Evolutionary conservation across 1,140 invertebrate species (phyloP).

Genomic region (Galleria mellonella): DNA sequence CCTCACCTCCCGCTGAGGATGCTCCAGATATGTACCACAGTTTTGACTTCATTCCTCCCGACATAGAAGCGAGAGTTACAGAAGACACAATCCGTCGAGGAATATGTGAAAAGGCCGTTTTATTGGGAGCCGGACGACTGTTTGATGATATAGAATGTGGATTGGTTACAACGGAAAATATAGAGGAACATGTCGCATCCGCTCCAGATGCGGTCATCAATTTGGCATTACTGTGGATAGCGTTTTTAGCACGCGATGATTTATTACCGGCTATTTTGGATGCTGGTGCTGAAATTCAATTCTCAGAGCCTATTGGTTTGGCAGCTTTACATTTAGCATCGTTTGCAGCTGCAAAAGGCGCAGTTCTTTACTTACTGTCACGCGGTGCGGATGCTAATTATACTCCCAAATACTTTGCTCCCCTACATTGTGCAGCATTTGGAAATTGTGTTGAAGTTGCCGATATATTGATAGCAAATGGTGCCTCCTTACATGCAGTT

Average conservation of each 20-base stretch:
- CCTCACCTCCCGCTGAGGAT: conserved; percentile 77
- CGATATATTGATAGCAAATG: conserved; percentile 69
- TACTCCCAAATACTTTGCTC: conserved; percentile 71
- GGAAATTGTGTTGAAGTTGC: conserved; percentile 72
- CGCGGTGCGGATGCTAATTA: conserved; percentile 74
- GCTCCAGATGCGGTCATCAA: conserved; percentile 64
- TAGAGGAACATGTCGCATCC: conserved; percentile 58
- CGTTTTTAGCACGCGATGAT: conserved; percentile 71
- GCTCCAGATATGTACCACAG: conserved; percentile 78
- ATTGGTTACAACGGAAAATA: conserved; percentile 67
- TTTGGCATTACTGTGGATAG: conserved; percentile 55
- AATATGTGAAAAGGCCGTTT: conserved; percentile 76
- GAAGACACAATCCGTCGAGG: conserved; percentile 76
- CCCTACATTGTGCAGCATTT: conserved; percentile 76
- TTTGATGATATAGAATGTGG: conserved; percentile 78
- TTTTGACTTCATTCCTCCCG: conserved; percentile 75
- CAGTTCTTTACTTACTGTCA: conserved; percentile 73
- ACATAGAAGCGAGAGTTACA: conserved; percentile 77
- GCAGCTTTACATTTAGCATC: conserved; percentile 76
- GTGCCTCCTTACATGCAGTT: conserved; percentile 63
- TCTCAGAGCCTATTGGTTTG: conserved; percentile 70
- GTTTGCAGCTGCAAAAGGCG: conserved; percentile 74
- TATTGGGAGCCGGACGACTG: conserved; percentile 75
- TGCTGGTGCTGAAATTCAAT: conserved; percentile 73
- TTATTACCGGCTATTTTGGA: conserved; percentile 66